Evolutionary conservation across 2,888 invertebrate species (phyloP), one percentile per base, ranked within the genome.

Genomic region (Adelognathus sp.): DNA sequence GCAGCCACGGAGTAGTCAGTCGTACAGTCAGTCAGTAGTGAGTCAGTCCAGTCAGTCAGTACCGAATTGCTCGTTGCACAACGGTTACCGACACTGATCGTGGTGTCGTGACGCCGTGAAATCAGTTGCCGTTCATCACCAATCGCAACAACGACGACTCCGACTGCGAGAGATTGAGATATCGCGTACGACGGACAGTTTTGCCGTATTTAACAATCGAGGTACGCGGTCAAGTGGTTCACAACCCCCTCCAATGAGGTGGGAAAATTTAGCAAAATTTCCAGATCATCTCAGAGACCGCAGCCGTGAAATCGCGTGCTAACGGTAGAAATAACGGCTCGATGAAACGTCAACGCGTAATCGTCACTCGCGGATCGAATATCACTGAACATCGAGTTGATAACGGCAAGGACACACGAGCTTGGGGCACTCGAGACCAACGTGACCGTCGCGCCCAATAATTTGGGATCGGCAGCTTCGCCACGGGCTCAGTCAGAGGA

Each of bases 191-290:
- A 76, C 58, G 64, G 36, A 69, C 56, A 9, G 44, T 69, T 46
- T 21, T 16, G 44, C 60, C 61, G 67, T 58, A n/a, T n/a, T n/a
- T n/a, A n/a, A n/a, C 74, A 81, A 75, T 72, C 70, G 81, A 79
- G 11, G 29, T 64, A 67, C 80, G 69, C 85, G 84, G 82, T 82
- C 81, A 36, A 85, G 85, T 83, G 86, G 84, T 81, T 81, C 72
- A 72, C 78, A 73, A 50, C 74, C 72, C 73, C 81, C 80, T 27
- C 80, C 39, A 14, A 21, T 16, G 0, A 46, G 46, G 71, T 71
- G 60, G 82, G 84, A 79, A 85, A 84, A 86, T 85, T 87, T 88
- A 88, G 88, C 85, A 86, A 50, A 88, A 88, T 88, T 88, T 81
- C 83, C 77, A 78, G 74, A 79, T 82, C 83, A 83, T 84, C 83